Base-by-base conservation (phyloP, 2,113 vertebrate genomes). In the Menidia beryllina region DNA sequence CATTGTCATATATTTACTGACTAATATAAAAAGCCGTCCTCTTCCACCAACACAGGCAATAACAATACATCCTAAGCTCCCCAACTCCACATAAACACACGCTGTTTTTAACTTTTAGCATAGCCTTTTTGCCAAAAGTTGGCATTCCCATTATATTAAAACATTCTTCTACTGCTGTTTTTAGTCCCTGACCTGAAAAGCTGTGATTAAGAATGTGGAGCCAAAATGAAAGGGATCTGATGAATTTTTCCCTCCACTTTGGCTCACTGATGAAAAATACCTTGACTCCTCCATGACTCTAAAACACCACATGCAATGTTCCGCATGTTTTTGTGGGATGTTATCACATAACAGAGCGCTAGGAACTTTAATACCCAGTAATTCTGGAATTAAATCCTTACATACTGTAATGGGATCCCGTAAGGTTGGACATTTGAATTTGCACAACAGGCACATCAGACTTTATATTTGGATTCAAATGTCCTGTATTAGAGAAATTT, bases 81-180 rank as follows among this genome's bases (percentile, higher is more conserved):
- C 62, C 11, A 48, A 53, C 38, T 50, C 59, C 10, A 19, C 15
- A 23, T n/a, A 77, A 59, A 73, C 62, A 57, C 72, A 62, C 26
- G 69, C 73, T 65, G 67, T 45, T 75, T 76, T 69, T 25, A 65
- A 81, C 64, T 75, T 73, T 80, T 52, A 23, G 58, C 58, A 58
- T 73, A 66, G 59, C 76, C 74, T 81, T 75, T 75, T 38, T 82
- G 87, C 85, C 71, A 77, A 72, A 78, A 76, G 62, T 83, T 72
- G 55, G 72, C 78, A 84, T 85, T 90, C 73, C 61, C 83, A 49
- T 30, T 45, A 88, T 67, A 80, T 84, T 86, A 84, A 86, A 84
- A 75, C 82, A 79, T 84, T 85, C 65, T 75, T 85, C 43, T 58
- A 51, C 60, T 58, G 71, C 55, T 76, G 21, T 79, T 79, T 77